Evolutionary conservation across 2,797 vertebrate genomes (phyloP).

Genomic region (Benthosema pterotum): DNA sequence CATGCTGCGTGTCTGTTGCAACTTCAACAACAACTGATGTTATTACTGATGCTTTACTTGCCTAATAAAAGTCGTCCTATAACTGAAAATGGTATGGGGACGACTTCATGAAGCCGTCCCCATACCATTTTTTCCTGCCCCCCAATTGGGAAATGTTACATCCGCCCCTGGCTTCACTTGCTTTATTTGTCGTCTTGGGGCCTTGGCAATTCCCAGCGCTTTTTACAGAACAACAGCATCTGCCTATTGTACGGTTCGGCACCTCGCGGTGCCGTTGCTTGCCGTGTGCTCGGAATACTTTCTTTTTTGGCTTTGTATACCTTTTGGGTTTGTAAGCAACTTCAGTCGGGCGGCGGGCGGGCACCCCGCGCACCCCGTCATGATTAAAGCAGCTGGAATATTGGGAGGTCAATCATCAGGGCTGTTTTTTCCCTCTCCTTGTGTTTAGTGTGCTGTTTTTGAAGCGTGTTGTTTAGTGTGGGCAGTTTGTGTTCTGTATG

Average conservation of each 20-base stretch:
- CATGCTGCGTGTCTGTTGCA: too few relatives aligned
- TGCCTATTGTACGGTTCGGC: conserved; percentile 13
- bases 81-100: too few relatives aligned
- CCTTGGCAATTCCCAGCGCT: background rate
- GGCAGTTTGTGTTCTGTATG: background rate
- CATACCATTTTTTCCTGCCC: too few relatives aligned
- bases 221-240: conserved; percentile 12
- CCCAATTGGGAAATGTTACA: too few relatives aligned
- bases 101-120: too few relatives aligned
- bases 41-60: too few relatives aligned
- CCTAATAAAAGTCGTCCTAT: too few relatives aligned
- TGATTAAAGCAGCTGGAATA: background rate
- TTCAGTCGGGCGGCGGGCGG: background rate
- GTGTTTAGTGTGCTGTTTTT: background rate
- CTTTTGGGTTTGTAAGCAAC: background rate
- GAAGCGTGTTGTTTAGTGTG: conserved; percentile 14
- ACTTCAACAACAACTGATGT: too few relatives aligned
- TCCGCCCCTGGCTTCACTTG: too few relatives aligned
- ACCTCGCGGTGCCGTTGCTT: background rate
- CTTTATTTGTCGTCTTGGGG: background rate
- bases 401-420: background rate
- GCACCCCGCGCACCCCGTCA: too few relatives aligned
- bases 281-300: background rate
- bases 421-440: background rate
- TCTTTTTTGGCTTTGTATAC: background rate